Conservation (phyloP, 2,888 invertebrate species). For the Brenthis daphne region DNA sequence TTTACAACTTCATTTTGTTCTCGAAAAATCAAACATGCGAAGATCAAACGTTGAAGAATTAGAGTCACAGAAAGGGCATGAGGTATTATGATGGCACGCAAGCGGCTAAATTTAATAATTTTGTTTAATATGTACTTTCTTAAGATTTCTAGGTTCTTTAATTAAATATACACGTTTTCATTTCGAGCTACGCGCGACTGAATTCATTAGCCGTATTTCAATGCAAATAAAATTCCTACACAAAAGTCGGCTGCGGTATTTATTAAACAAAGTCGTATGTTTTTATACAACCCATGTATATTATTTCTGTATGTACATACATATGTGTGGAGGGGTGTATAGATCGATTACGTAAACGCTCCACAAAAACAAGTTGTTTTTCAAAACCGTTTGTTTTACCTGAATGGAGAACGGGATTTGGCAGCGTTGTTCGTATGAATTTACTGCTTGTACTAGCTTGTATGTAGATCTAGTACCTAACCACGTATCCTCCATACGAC, state of each 20-base stretch:
- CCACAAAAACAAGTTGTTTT: slow-evolving; percentile 26
- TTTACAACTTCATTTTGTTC: background rate
- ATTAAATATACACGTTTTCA: slow-evolving; percentile 10
- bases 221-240: slow-evolving; percentile 22
- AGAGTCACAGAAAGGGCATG: background rate
- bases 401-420: slow-evolving; percentile 9
- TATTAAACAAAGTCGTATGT: slow-evolving; percentile 19
- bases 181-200: slow-evolving; percentile 6
- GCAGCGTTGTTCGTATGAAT: slow-evolving; percentile 6
- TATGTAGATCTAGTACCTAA: too few relatives aligned
- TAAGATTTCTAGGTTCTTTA: background rate
- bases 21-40: background rate
- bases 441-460: background rate
- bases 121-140: background rate
- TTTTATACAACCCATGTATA: background rate
- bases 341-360: slow-evolving; percentile 25
- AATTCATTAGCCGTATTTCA: slow-evolving; percentile 26
- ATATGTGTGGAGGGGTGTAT: slow-evolving; percentile 9
- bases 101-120: background rate
- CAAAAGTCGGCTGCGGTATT: slow-evolving; percentile 21
- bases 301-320: background rate
- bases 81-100: background rate
- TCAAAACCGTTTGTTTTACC: slow-evolving; percentile 22
- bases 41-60: background rate
- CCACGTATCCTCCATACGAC: too few relatives aligned